phyloP scores from a whole-genome alignment of 2,797 vertebrate species.

The Cyclopterus lumpus region DNA sequence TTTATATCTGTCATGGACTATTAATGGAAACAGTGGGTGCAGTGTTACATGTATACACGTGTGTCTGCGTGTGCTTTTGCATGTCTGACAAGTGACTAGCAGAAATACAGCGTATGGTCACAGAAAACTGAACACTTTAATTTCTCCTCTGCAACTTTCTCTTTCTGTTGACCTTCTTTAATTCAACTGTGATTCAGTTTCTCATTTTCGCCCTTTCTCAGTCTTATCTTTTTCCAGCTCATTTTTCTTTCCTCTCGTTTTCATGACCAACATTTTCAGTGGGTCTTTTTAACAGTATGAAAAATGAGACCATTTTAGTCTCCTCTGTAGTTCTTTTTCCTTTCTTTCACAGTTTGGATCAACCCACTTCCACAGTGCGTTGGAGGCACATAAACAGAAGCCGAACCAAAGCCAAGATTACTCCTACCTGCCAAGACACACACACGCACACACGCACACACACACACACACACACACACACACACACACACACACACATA shows the following conservation, averaged over 20 bases:
- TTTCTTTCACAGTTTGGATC: conserved; percentile 34
- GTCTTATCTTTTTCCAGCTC: conserved; percentile 53
- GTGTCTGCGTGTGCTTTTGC: background rate
- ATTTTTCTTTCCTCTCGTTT: conserved; percentile 51
- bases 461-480: conserved; percentile 16
- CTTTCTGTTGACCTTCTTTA: conserved; percentile 54
- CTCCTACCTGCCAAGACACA: conserved; percentile 32
- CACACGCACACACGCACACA: conserved; percentile 14
- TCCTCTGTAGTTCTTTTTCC: background rate
- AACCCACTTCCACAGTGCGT: conserved; percentile 30
- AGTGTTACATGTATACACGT: too few relatives aligned
- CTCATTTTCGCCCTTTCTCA: conserved; percentile 30
- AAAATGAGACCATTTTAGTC: conserved; percentile 46
- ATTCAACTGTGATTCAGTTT: conserved; percentile 45
- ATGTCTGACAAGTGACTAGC: background rate
- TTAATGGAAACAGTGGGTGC: background rate
- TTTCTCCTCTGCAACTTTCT: conserved; percentile 31
- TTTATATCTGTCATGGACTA: background rate
- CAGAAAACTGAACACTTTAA: conserved; percentile 33
- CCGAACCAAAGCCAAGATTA: conserved; percentile 24
- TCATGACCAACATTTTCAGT: conserved; percentile 46
- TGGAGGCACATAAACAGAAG: conserved; percentile 34
- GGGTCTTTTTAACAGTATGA: conserved; percentile 42
- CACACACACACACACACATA: conserved; percentile 18
- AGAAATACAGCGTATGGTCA: background rate